phyloP scores from a whole-genome alignment of 2,888 invertebrate genomes.

The Lordiphosa fenestrarum region DNA sequence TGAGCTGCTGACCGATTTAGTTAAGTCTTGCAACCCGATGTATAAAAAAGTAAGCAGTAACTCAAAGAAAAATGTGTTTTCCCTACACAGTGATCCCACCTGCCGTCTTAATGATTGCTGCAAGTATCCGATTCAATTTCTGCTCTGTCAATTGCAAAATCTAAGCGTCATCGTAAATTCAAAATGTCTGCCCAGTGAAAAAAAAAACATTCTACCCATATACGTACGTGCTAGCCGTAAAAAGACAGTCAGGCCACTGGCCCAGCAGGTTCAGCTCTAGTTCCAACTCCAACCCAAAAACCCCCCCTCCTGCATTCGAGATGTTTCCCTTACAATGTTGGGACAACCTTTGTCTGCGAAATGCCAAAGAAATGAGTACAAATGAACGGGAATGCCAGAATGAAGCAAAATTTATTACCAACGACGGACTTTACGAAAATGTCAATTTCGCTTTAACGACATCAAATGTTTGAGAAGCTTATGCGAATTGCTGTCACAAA shows the following conservation, averaged over 20 bases:
- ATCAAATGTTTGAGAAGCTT: slow-evolving; percentile 70
- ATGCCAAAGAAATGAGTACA: slow-evolving; percentile 42
- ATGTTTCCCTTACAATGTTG: slow-evolving; percentile 58
- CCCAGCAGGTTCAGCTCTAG: slow-evolving; percentile 2
- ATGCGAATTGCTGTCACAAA: slow-evolving; percentile 62
- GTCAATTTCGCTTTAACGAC: slow-evolving; percentile 71
- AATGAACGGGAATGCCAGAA: slow-evolving; percentile 36
- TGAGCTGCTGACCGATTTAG: too few relatives aligned
- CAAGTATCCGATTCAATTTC: slow-evolving; percentile 50
- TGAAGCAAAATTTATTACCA: slow-evolving; percentile 63
- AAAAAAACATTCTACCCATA: slow-evolving; percentile 12
- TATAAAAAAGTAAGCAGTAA: too few relatives aligned
- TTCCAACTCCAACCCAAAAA: not conserved
- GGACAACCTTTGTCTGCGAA: slow-evolving; percentile 42
- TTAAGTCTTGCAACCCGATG: too few relatives aligned
- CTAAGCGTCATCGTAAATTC: slow-evolving; percentile 66
- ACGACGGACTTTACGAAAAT: slow-evolving; percentile 67
- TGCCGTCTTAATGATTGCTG: slow-evolving; percentile 27
- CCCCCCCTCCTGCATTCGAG: slow-evolving; percentile 1
- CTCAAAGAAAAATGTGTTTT: too few relatives aligned
- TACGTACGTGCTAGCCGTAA: slow-evolving; percentile 65
- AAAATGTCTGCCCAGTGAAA: slow-evolving; percentile 47
- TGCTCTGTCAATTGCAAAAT: slow-evolving; percentile 62
- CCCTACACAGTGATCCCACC: slow-evolving; percentile 43
- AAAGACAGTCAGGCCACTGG: slow-evolving; percentile 33